phyloP scores from a whole-genome alignment of 2,113 vertebrate genomes.

The Rutilus rutilus region DNA sequence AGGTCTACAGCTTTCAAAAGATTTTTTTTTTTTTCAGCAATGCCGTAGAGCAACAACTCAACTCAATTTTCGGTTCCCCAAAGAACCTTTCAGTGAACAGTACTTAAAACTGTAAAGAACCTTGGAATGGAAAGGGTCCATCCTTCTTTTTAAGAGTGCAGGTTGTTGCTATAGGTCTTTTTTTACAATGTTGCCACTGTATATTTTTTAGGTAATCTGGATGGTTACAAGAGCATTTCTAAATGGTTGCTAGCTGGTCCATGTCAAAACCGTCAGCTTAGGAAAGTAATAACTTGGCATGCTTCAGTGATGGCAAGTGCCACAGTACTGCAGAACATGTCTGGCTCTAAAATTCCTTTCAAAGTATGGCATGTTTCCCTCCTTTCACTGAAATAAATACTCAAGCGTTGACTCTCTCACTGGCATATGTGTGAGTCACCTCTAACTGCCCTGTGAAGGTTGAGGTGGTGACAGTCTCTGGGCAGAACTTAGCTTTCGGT shows the following conservation, averaged over 20 bases:
- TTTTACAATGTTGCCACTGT: background rate
- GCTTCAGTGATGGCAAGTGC: background rate
- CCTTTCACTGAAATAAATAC: slow-evolving; percentile 36
- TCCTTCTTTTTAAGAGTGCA: too few species aligned
- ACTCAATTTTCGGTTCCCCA: background rate
- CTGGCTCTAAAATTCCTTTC: background rate
- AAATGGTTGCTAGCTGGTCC: background rate
- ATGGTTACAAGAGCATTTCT: background rate
- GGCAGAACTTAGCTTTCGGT: slow-evolving; percentile 4
- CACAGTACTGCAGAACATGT: background rate
- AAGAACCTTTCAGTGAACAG: background rate
- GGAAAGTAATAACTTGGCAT: slow-evolving; percentile 3
- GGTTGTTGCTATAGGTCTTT: background rate
- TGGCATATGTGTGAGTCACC: slow-evolving; percentile 25
- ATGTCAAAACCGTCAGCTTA: background rate
- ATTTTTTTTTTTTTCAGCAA: background rate
- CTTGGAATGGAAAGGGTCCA: too few species aligned
- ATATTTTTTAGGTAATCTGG: background rate
- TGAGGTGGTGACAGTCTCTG: slow-evolving; percentile 32
- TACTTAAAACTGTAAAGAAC: background rate
- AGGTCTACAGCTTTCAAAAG: background rate
- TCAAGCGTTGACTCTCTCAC: slow-evolving; percentile 4
- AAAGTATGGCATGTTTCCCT: background rate
- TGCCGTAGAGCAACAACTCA: background rate
- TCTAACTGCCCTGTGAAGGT: background rate